These are phyloP conservation scores for Aporrectodea caliginosa DNA, from an alignment of 1,140 invertebrate species.

Conservation along the genomic window DNA sequence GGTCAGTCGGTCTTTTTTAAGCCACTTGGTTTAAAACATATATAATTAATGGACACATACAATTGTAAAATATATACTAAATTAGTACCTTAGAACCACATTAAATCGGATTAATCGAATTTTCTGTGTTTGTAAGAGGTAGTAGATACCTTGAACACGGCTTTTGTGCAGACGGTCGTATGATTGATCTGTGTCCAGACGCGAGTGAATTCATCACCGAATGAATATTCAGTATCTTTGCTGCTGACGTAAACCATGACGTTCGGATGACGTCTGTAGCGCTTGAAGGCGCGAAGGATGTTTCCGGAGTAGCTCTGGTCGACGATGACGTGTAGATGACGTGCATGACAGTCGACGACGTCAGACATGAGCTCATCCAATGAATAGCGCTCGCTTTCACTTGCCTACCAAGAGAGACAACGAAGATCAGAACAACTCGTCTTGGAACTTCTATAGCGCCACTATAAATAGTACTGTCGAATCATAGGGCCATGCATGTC, in stretches of 20 bases:
- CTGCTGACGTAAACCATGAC: slow-evolving; percentile 53
- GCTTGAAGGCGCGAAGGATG: slow-evolving; percentile 49
- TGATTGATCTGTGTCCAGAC: slow-evolving; percentile 53
- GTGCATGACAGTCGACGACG: slow-evolving; percentile 55
- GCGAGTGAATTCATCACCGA: slow-evolving; percentile 52
- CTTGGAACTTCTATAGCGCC: no score
- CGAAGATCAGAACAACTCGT: no score
- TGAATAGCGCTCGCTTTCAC: slow-evolving; percentile 57
- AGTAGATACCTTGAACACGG: slow-evolving; percentile 55
- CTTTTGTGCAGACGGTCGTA: slow-evolving; percentile 47
- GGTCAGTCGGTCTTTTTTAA: no score
- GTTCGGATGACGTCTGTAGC: slow-evolving; percentile 48
- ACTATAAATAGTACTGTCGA: no score
- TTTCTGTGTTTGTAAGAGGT: no score
- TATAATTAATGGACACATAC: no score
- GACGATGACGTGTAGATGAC: slow-evolving; percentile 57
- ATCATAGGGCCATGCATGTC: no score
- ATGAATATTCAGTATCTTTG: slow-evolving; percentile 51
- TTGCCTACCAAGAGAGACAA: no score
- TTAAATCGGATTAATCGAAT: no score
- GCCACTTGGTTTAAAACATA: no score
- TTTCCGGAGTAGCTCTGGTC: slow-evolving; percentile 59
- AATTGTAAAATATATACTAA: no score
- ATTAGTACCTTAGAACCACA: no score
- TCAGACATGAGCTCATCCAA: slow-evolving; percentile 58